Percentiles rank a stretch among this genome's conserved stretches.
Evolutionary conservation across 2,797 vertebrate genomes (phyloP).

Genomic region (Rhinophrynus dorsalis): DNA sequence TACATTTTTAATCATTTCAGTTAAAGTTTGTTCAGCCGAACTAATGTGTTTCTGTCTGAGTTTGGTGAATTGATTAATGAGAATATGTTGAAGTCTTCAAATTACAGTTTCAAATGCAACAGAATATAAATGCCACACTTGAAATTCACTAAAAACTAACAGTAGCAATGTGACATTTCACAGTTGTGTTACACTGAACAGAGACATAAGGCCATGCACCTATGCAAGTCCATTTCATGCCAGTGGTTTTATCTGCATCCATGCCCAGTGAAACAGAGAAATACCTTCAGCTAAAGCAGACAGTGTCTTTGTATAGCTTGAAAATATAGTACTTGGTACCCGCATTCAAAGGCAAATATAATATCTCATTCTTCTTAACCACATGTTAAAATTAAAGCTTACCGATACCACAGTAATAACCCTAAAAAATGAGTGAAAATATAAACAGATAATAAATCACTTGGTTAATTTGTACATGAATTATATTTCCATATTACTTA

Average conservation of each 20-base stretch:
- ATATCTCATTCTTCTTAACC: too few relatives aligned
- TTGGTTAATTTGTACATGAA: too few relatives aligned
- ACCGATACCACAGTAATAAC: too few relatives aligned
- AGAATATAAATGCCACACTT: conserved; percentile 40
- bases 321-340: conserved; percentile 4
- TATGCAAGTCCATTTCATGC: conserved; percentile 43
- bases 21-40: too few relatives aligned
- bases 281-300: conserved; percentile 16
- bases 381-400: too few relatives aligned
- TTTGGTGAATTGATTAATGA: conserved; percentile 45
- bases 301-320: background rate
- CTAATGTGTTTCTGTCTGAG: conserved; percentile 32
- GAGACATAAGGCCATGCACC: conserved; percentile 30
- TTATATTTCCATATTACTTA: too few relatives aligned
- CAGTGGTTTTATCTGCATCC: conserved; percentile 32
- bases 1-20: too few relatives aligned
- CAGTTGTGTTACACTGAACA: conserved; percentile 6
- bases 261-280: conserved; percentile 24
- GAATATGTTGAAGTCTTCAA: conserved; percentile 27
- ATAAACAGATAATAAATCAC: too few relatives aligned
- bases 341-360: too few relatives aligned
- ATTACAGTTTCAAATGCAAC: conserved; percentile 24
- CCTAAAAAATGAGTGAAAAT: too few relatives aligned
- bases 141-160: conserved; percentile 26
- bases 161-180: conserved; percentile 29